phyloP scores from a whole-genome alignment of 2,797 vertebrate species.

The Chaetodon trifasciatus region DNA sequence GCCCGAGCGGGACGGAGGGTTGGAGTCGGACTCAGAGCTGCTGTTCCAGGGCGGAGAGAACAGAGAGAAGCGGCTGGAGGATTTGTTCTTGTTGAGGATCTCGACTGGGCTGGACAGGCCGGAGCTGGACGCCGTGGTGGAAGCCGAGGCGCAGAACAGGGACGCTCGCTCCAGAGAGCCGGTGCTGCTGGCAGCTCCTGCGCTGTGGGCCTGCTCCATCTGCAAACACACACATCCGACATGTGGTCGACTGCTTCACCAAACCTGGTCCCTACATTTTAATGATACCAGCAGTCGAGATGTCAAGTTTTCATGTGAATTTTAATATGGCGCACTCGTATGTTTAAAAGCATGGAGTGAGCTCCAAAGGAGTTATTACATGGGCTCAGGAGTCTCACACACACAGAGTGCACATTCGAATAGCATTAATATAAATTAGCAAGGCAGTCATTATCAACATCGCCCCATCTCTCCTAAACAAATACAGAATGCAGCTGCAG shows the following conservation, averaged over 20 bases:
- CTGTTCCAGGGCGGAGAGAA: conserved; percentile 85
- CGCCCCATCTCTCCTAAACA: neutral
- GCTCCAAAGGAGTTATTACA: too few species aligned
- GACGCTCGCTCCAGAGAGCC: conserved; percentile 84
- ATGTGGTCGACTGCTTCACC: neutral
- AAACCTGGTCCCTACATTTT: neutral
- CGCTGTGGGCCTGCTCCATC: conserved; percentile 88
- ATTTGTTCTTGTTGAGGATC: conserved; percentile 82
- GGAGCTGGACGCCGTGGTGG: conserved; percentile 69
- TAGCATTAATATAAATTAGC: neutral
- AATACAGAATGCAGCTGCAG: too few species aligned
- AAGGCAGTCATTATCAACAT: neutral
- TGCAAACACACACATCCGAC: conserved; percentile 48
- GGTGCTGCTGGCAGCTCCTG: conserved; percentile 82
- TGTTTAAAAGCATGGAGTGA: neutral
- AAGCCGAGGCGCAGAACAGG: conserved; percentile 84
- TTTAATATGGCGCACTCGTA: neutral
- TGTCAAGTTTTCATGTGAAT: neutral
- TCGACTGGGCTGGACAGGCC: conserved; percentile 80
- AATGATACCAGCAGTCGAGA: neutral
- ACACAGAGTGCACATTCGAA: too few species aligned
- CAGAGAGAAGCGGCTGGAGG: conserved; percentile 85
- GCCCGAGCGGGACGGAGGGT: conserved; percentile 76
- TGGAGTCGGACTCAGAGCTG: conserved; percentile 86
- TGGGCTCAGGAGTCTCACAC: neutral